Conservation (phyloP, 53 echinoderm and acorn worm genomes). For the Echinometra lucunter region DNA sequence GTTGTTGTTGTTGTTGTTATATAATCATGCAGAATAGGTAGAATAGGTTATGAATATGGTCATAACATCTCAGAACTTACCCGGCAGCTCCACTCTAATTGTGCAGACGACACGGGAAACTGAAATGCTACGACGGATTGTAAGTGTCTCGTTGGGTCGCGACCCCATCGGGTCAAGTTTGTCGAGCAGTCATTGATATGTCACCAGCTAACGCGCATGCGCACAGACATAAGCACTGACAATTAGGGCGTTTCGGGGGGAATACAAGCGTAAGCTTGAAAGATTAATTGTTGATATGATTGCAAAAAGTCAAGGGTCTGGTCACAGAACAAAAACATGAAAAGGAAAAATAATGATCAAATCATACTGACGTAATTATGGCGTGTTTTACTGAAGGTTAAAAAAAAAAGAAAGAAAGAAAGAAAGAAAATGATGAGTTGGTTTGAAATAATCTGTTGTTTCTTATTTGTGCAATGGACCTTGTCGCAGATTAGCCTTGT, state of each 20-base stretch:
- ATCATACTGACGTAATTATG: neutral
- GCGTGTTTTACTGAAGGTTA: neutral
- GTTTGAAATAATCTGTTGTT: too few relatives aligned
- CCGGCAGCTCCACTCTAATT: neutral
- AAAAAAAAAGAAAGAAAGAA: neutral
- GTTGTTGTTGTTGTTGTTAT: too few relatives aligned
- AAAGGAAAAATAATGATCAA: neutral
- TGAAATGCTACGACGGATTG: conserved; percentile 45
- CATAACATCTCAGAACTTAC: too few relatives aligned
- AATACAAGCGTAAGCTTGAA: neutral
- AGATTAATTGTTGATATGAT: conserved; percentile 1
- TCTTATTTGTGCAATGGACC: too few relatives aligned
- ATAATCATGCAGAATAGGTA: too few relatives aligned
- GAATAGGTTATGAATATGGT: too few relatives aligned
- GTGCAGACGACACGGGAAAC: conserved; percentile 45
- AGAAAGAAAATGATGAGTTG: neutral
- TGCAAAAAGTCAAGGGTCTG: neutral
- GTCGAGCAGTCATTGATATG: conserved; percentile 60
- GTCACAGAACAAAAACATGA: neutral
- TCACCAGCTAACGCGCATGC: conserved; percentile 49
- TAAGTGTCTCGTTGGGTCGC: conserved; percentile 61
- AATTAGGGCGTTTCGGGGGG: neutral
- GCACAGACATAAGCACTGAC: neutral
- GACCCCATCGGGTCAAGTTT: conserved; percentile 69
- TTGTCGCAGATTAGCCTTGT: too few relatives aligned